These are phyloP conservation scores for Calephelis virginiensis DNA, from an alignment of 1,140 invertebrate species.

Conservation along the genomic window DNA sequence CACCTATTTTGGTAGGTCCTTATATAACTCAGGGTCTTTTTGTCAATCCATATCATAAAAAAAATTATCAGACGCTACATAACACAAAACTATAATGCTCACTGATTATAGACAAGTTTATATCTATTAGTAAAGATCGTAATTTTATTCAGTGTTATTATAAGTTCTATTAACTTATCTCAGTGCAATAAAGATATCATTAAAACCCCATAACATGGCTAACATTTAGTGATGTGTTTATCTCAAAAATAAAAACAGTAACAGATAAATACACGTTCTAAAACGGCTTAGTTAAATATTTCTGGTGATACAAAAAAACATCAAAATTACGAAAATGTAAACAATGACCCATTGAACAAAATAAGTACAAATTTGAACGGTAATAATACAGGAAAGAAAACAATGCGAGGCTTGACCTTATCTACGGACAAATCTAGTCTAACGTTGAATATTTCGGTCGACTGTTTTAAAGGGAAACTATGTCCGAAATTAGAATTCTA, in stretches of 20 bases:
- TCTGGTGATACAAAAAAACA: conserved; percentile 20
- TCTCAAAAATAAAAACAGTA: neutral
- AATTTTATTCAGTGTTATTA: too few relatives aligned
- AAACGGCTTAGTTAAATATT: conserved; percentile 7
- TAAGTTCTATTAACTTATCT: too few relatives aligned
- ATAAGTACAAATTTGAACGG: conserved; percentile 34
- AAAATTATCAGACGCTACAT: too few relatives aligned
- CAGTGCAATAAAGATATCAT: too few relatives aligned
- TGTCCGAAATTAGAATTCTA: conserved; percentile 57
- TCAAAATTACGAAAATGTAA: conserved; percentile 26
- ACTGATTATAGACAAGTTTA: too few relatives aligned
- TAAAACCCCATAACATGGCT: too few relatives aligned
- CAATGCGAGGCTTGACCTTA: conserved; percentile 47
- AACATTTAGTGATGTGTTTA: too few relatives aligned
- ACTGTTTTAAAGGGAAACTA: conserved; percentile 63
- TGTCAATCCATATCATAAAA: too few relatives aligned
- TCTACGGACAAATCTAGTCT: conserved; percentile 56
- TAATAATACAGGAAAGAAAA: conserved; percentile 61
- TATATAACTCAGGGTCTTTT: too few relatives aligned
- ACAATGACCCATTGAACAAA: conserved; percentile 35
- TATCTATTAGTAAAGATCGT: too few relatives aligned
- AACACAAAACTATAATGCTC: too few relatives aligned
- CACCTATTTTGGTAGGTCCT: too few relatives aligned
- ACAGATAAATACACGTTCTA: neutral
- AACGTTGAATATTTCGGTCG: conserved; percentile 59